Percentiles rank a stretch among this genome's conserved stretches.
Conservation (phyloP, 2,797 vertebrate species). For the Smutsia temminckii region DNA sequence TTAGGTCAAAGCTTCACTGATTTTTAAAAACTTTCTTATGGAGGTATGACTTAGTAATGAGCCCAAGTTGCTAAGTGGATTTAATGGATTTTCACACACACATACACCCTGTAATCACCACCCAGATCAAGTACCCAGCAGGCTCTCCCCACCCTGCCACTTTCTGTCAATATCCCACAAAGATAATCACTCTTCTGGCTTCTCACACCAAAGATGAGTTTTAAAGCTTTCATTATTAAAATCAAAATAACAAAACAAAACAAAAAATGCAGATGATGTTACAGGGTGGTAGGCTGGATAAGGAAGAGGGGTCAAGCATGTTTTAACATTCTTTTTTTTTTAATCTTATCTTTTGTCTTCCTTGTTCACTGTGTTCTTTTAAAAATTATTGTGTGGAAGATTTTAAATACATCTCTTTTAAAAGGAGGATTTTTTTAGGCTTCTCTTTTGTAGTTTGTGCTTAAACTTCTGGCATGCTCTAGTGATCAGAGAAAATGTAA, state of each 20-base stretch:
- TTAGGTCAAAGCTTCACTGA: background rate
- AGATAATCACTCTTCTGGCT: background rate
- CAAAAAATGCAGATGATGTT: background rate
- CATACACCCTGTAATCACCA: too few relatives aligned
- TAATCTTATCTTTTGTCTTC: conserved; percentile 37
- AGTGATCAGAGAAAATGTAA: conserved; percentile 57
- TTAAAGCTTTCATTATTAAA: conserved; percentile 16
- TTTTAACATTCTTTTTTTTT: background rate
- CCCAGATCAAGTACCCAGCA: background rate
- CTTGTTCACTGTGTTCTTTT: conserved; percentile 57
- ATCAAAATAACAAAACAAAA: background rate
- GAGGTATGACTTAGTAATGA: background rate
- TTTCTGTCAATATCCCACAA: background rate
- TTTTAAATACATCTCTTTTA: background rate
- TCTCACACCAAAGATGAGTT: background rate
- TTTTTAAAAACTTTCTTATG: conserved; percentile 17
- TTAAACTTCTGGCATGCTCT: conserved; percentile 53
- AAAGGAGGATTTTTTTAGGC: conserved; percentile 32
- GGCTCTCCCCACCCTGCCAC: background rate
- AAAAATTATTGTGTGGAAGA: conserved; percentile 32
- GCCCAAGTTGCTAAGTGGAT: background rate
- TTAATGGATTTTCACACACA: background rate
- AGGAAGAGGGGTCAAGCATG: background rate
- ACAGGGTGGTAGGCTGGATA: background rate
- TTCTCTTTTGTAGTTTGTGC: conserved; percentile 42